phyloP scores from a whole-genome alignment of 2,888 invertebrate genomes.

The Habrosyne pyritoides region DNA sequence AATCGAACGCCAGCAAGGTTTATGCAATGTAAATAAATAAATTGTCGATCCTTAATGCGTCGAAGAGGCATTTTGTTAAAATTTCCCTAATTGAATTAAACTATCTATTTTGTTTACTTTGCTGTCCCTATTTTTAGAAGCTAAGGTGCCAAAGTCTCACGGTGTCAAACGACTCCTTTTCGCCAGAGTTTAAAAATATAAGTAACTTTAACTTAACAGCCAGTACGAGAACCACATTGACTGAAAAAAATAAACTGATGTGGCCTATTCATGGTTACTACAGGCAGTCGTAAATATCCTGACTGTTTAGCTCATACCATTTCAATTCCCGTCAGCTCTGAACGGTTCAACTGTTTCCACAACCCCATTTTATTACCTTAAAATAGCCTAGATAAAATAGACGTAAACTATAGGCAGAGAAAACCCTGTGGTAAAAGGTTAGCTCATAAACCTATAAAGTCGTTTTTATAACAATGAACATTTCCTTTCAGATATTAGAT shows the following conservation, averaged over 20 bases:
- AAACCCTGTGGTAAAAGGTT: neutral
- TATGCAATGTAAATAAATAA: too few relatives aligned
- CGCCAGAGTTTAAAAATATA: neutral
- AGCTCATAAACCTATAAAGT: neutral
- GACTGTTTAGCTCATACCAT: neutral
- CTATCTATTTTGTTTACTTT: too few relatives aligned
- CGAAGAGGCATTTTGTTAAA: too few relatives aligned
- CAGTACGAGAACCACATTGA: neutral
- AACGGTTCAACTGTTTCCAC: neutral
- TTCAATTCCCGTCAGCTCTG: neutral
- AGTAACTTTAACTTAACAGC: neutral
- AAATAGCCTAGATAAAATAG: neutral
- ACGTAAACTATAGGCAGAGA: neutral
- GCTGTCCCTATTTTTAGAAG: too few relatives aligned
- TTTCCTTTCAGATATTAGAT: conserved; percentile 63
- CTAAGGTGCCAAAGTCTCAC: too few relatives aligned
- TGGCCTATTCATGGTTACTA: neutral
- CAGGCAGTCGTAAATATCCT: neutral
- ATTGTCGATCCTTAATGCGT: too few relatives aligned
- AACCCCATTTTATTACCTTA: too few relatives aligned
- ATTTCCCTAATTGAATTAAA: too few relatives aligned
- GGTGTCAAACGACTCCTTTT: too few relatives aligned
- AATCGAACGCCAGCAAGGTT: too few relatives aligned
- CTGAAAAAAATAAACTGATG: neutral
- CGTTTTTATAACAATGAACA: neutral